Conservation (phyloP, 2,113 vertebrate species). For the Lethenteron camtschaticum region DNA sequence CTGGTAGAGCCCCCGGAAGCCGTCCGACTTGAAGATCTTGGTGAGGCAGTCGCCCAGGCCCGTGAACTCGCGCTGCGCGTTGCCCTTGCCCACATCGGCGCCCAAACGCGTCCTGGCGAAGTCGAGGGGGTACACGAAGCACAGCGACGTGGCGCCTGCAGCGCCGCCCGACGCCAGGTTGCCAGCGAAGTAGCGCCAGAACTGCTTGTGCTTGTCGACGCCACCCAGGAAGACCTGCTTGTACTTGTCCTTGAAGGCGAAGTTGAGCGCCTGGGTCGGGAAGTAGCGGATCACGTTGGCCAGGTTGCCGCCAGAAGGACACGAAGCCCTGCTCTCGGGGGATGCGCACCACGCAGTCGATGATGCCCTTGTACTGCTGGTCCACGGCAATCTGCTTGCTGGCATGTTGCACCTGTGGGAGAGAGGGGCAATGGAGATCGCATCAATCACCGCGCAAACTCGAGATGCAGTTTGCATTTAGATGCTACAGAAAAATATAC, state of each 20-base stretch:
- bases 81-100: conserved; percentile 19
- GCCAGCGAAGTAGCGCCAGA: conserved; percentile 20
- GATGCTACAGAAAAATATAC: no score
- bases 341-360: conserved; percentile 15
- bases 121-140: conserved; percentile 19
- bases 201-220: conserved; percentile 21
- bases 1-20: conserved; percentile 16
- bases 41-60: conserved; percentile 18
- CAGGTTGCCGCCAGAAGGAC: conserved; percentile 20
- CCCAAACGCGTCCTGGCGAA: conserved; percentile 19
- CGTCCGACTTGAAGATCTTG: conserved; percentile 16
- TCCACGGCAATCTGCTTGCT: conserved; percentile 16
- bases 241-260: conserved; percentile 25
- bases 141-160: conserved; percentile 20
- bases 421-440: not conserved
- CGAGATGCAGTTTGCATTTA: no score
- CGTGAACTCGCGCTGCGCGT: conserved; percentile 17
- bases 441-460: not conserved
- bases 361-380: conserved; percentile 13
- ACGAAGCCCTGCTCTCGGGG: conserved; percentile 18
- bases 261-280: conserved; percentile 22
- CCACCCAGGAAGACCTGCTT: conserved; percentile 19
- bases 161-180: conserved; percentile 21
- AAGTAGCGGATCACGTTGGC: conserved; percentile 19
- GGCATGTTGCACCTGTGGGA: conserved; percentile 15